Evolutionary conservation across 2,113 vertebrate species (phyloP).

Genomic region (Myiozetetes cayanensis): DNA sequence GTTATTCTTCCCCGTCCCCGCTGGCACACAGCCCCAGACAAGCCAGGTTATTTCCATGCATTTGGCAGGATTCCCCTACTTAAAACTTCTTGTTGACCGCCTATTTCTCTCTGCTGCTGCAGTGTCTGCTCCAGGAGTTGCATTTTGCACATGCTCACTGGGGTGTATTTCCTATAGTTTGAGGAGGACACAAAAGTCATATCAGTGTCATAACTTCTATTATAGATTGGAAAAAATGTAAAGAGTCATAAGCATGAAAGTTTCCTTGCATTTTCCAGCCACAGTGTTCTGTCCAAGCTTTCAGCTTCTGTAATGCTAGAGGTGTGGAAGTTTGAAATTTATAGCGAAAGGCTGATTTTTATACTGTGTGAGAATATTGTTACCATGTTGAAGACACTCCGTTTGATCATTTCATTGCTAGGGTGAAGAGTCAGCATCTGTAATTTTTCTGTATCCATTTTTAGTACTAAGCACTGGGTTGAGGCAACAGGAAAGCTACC

Average conservation of each 20-base stretch:
- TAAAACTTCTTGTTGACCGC: background rate
- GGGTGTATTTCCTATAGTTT: background rate
- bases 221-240: background rate
- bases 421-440: background rate
- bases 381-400: background rate
- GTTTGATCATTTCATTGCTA: background rate
- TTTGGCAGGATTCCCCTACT: background rate
- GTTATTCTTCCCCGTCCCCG: accelerated
- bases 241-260: background rate
- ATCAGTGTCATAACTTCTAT: background rate
- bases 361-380: background rate
- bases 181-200: background rate
- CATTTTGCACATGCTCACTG: background rate
- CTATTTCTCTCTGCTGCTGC: background rate
- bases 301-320: background rate
- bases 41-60: background rate
- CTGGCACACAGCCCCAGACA: background rate
- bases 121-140: background rate
- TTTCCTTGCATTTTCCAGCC: background rate
- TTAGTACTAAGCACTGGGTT: background rate
- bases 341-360: background rate
- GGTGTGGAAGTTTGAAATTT: background rate
- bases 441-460: background rate
- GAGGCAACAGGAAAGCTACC: background rate
- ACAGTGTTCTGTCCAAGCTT: background rate